Percentiles rank a stretch among this genome's conserved stretches.
Conservation (phyloP, 2,113 vertebrate genomes). For the Sakesphorus luctuosus region DNA sequence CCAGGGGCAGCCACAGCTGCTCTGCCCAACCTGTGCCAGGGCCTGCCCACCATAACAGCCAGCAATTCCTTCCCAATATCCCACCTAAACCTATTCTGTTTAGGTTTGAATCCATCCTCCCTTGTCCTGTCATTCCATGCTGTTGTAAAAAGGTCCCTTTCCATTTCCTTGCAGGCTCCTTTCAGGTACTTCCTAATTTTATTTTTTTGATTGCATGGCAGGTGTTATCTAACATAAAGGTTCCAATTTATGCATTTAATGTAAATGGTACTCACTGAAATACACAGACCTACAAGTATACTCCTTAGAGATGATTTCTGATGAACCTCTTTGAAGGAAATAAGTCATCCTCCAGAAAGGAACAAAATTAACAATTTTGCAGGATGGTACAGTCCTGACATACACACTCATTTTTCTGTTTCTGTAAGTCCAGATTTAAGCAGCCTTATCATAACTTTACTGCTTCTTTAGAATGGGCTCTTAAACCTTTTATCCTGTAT, state of each 20-base stretch:
- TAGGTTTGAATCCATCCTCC: not conserved
- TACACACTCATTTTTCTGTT: not conserved
- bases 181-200: not conserved
- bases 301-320: not conserved
- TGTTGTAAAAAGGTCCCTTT: not conserved
- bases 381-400: not conserved
- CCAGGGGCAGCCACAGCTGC: not conserved
- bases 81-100: accelerated
- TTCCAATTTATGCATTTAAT: not conserved
- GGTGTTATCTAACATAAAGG: not conserved
- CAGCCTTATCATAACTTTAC: not conserved
- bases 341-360: not conserved
- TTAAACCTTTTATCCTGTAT: not conserved
- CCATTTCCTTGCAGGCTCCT: not conserved
- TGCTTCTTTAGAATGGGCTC: not conserved
- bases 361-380: not conserved
- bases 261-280: not conserved
- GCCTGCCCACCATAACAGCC: accelerated
- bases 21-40: not conserved
- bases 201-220: not conserved
- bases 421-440: not conserved
- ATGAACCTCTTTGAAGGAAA: not conserved
- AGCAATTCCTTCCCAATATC: accelerated
- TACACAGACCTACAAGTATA: not conserved
- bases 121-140: not conserved